phyloP scores from a whole-genome alignment of 2,797 vertebrate genomes.

The Arremon brunneinucha region DNA sequence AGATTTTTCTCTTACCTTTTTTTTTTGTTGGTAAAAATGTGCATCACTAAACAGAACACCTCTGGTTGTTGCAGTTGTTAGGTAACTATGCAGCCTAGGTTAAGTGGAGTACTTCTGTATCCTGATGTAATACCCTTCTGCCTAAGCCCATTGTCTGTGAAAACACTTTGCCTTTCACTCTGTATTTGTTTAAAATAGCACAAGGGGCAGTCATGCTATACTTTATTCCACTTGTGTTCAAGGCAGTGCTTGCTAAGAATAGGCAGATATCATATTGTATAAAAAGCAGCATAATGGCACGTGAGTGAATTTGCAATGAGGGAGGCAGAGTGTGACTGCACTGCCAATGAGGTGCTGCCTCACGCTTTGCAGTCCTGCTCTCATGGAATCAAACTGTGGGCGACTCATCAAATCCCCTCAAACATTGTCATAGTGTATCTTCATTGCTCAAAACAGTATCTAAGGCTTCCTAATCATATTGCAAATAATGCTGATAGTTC shows the following conservation, averaged over 20 bases:
- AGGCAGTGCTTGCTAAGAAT: slow-evolving; percentile 32
- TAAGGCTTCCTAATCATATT: slow-evolving; percentile 43
- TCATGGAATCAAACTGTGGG: not conserved
- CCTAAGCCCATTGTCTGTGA: not conserved
- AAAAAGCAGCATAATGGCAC: slow-evolving; percentile 47
- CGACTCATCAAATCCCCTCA: slow-evolving; percentile 6
- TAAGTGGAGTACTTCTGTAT: not conserved
- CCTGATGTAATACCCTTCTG: not conserved
- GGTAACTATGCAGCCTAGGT: not conserved
- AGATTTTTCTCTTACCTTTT: not conserved
- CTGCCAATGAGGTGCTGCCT: slow-evolving; percentile 15
- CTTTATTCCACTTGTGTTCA: slow-evolving; percentile 21
- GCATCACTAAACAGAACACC: not conserved
- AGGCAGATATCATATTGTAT: slow-evolving; percentile 30
- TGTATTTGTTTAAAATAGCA: slow-evolving; percentile 7
- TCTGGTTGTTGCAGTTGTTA: not conserved
- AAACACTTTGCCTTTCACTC: not conserved
- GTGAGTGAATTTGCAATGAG: slow-evolving; percentile 45
- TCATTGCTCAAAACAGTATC: slow-evolving; percentile 10
- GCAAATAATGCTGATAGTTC: slow-evolving; percentile 20
- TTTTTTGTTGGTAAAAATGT: not conserved
- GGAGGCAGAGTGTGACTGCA: not conserved
- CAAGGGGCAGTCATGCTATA: not conserved
- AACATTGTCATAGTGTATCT: slow-evolving; percentile 2
- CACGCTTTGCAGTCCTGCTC: not conserved